A percentile compares a stretch with the other conserved stretches of the same genome.
These are phyloP conservation scores for Nezara viridula DNA, from an alignment of 2,888 invertebrate species.

Conservation along the genomic window DNA sequence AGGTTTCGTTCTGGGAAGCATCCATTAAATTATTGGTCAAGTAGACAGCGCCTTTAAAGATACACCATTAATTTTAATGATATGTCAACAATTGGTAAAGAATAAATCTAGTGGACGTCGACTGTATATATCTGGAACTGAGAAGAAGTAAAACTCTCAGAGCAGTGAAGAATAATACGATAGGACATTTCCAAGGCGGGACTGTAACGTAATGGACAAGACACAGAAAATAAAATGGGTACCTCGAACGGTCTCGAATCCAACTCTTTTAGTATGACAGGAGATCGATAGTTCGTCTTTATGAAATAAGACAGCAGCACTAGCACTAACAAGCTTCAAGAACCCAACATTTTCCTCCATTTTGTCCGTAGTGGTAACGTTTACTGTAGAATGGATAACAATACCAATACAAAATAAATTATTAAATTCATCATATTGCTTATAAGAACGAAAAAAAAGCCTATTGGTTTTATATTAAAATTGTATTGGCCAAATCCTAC, in stretches of 20 bases:
- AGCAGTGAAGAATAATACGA: background rate
- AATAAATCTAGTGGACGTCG: background rate
- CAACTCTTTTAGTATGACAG: background rate
- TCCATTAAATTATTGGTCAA: background rate
- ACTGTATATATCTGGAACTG: background rate
- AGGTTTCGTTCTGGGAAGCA: background rate
- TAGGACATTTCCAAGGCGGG: background rate
- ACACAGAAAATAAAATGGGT: background rate
- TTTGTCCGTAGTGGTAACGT: background rate
- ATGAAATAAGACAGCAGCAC: background rate
- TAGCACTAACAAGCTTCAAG: background rate
- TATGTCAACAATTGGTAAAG: background rate
- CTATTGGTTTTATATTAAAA: no score
- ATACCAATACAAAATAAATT: no score
- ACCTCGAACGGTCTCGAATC: background rate
- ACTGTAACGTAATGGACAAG: background rate
- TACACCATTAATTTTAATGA: background rate
- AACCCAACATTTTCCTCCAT: background rate
- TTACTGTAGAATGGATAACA: no score
- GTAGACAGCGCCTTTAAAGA: background rate
- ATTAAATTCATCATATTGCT: no score
- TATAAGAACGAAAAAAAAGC: no score
- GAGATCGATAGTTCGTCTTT: background rate
- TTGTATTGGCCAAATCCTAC: no score
- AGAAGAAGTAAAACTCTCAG: background rate